Conservation (phyloP, 2,797 vertebrate species). For the Borostomias antarcticus region DNA sequence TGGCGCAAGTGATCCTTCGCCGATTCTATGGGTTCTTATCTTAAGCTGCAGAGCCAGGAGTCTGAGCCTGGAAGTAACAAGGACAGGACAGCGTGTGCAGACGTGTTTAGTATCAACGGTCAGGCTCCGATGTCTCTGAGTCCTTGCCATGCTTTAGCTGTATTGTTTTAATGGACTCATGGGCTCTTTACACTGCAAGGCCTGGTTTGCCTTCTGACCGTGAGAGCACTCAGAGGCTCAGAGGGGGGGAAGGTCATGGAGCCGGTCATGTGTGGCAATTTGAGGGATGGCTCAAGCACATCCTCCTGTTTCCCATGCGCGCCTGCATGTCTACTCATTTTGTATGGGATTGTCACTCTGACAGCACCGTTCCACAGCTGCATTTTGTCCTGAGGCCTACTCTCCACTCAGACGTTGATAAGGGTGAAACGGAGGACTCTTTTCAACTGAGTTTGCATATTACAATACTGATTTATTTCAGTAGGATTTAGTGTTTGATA, state of each 20-base stretch:
- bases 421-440: background rate
- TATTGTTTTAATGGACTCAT: background rate
- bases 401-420: background rate
- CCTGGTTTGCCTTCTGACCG: background rate
- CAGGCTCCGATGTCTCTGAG: background rate
- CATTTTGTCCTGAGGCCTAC: background rate
- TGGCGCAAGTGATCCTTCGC: conserved; percentile 32
- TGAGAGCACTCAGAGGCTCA: background rate
- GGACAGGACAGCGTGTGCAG: background rate
- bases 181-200: background rate
- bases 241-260: background rate
- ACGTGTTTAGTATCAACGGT: background rate
- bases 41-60: conserved; percentile 11
- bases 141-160: background rate
- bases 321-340: background rate
- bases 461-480: background rate
- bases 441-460: background rate
- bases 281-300: background rate
- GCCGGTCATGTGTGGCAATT: conserved; percentile 16
- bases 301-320: conserved; percentile 2
- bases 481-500: background rate
- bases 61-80: background rate
- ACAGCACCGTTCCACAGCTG: background rate
- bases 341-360: conserved; percentile 12
- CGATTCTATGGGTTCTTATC: conserved; percentile 9